Percentiles rank a stretch among this genome's conserved stretches.
These are phyloP conservation scores for Cotesia glomerata DNA, from an alignment of 1,140 invertebrate genomes.

Conservation along the genomic window DNA sequence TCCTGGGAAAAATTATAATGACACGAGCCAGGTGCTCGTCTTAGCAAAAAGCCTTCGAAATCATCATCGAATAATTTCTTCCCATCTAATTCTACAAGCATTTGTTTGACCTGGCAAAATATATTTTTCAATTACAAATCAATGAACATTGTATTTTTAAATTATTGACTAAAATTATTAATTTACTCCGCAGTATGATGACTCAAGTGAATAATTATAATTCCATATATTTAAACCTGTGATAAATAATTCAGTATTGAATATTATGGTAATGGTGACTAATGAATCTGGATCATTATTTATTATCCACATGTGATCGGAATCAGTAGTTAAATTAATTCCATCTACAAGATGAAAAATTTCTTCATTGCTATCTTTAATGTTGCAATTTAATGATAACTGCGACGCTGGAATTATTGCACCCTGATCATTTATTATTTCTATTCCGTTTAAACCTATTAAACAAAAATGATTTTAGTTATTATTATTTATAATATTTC, in stretches of 20 bases:
- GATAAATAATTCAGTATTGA: conserved; percentile 62
- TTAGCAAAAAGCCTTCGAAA: conserved; percentile 63
- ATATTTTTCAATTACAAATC: conserved; percentile 1
- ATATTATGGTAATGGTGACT: conserved; percentile 63
- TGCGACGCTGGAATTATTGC: conserved; percentile 40
- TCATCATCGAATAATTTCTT: conserved; percentile 49
- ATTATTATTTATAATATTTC: not conserved
- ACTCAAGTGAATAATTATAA: conserved; percentile 77
- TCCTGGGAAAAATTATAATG: conserved; percentile 79
- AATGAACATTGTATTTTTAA: not conserved
- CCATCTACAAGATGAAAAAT: conserved; percentile 64
- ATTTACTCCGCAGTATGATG: conserved; percentile 74
- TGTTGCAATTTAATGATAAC: conserved; percentile 38
- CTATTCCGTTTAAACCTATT: conserved; percentile 64
- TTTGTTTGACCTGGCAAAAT: conserved; percentile 50
- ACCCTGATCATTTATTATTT: conserved; percentile 58
- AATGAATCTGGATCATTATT: conserved; percentile 55
- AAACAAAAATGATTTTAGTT: not conserved
- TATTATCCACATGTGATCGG: conserved; percentile 70
- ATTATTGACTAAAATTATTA: conserved; percentile 37
- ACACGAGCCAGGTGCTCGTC: conserved; percentile 75
- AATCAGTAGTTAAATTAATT: conserved; percentile 67
- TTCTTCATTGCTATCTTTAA: conserved; percentile 38
- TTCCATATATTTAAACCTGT: conserved; percentile 79
- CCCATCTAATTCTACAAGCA: conserved; percentile 52